phyloP scores from a whole-genome alignment of 2,113 vertebrate species.

The Smithornis capensis region DNA sequence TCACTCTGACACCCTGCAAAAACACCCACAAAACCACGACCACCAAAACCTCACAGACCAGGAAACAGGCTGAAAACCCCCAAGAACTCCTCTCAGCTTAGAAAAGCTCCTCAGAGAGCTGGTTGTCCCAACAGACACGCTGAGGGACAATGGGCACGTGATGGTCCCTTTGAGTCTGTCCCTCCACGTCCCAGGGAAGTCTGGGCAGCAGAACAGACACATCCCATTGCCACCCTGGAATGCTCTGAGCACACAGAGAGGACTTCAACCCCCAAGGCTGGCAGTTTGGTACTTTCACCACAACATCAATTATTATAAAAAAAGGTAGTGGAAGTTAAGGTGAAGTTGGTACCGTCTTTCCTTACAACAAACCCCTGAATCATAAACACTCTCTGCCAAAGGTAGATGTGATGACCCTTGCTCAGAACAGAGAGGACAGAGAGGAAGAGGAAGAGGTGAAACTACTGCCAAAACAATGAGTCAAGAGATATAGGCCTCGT shows the following conservation, averaged over 20 bases:
- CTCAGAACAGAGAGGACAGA: not conserved
- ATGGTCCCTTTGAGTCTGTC: not conserved
- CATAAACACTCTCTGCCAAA: not conserved
- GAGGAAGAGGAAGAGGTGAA: not conserved
- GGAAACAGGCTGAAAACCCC: not conserved
- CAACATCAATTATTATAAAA: not conserved
- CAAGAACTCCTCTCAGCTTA: not conserved
- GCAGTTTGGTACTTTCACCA: not conserved
- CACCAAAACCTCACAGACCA: accelerated
- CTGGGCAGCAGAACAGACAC: not conserved
- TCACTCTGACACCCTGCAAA: not conserved
- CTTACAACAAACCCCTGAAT: not conserved
- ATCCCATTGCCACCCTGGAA: not conserved
- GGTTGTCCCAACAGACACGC: not conserved
- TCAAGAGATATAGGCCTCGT: not conserved
- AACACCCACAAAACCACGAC: accelerated
- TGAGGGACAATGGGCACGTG: not conserved
- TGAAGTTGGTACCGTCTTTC: not conserved
- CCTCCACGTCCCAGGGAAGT: not conserved
- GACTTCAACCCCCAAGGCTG: not conserved
- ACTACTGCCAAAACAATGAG: slow-evolving; percentile 16
- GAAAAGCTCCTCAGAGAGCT: not conserved
- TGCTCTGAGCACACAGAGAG: not conserved
- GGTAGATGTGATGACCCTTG: not conserved
- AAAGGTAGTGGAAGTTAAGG: not conserved